phyloP scores from a whole-genome alignment of 1,140 invertebrate genomes.

The Lanistes nyassanus region DNA sequence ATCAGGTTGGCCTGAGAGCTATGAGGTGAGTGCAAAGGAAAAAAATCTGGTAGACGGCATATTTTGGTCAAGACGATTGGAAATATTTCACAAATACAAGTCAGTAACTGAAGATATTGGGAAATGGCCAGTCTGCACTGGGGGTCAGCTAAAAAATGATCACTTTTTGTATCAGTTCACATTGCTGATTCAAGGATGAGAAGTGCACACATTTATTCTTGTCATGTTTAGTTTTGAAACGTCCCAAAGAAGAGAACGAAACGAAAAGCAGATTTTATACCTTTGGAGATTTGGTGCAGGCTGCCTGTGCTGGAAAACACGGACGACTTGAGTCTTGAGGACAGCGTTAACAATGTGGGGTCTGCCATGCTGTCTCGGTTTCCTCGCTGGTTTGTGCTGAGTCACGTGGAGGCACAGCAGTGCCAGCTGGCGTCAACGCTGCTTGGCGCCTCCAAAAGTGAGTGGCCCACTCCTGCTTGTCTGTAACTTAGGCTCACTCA shows the following conservation, averaged over 20 bases:
- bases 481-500: too few species aligned
- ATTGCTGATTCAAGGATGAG: background rate
- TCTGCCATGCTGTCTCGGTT: conserved; percentile 71
- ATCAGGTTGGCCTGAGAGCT: conserved; percentile 73
- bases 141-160: too few species aligned
- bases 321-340: conserved; percentile 67
- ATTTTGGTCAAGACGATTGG: background rate
- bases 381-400: conserved; percentile 77
- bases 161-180: background rate
- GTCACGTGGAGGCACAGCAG: conserved; percentile 81
- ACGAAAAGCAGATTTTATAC: too few species aligned
- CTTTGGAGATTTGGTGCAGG: conserved; percentile 70
- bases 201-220: too few species aligned
- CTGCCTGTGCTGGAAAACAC: conserved; percentile 82
- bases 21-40: conserved; percentile 73
- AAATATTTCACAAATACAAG: background rate
- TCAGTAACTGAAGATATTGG: background rate
- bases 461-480: conserved; percentile 28
- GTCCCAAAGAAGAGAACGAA: too few species aligned
- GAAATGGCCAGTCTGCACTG: too few species aligned
- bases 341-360: conserved; percentile 60
- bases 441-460: conserved; percentile 79
- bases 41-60: too few species aligned
- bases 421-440: conserved; percentile 83
- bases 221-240: too few species aligned